Conservation (phyloP, 2,113 vertebrate genomes). For the Parus major region DNA sequence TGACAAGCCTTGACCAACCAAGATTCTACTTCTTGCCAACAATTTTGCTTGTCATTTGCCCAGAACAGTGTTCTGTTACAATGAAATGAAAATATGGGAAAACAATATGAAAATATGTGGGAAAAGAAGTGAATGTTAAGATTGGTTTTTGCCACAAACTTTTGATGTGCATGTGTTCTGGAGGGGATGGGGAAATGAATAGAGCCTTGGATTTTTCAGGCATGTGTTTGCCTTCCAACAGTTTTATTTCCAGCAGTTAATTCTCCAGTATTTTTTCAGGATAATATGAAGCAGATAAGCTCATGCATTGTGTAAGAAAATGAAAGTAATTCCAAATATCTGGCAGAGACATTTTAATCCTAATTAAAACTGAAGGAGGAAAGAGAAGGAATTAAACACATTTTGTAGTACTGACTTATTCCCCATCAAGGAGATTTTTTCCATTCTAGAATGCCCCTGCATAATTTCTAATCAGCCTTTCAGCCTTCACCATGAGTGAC, state of each 20-base stretch:
- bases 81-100: neutral
- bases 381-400: neutral
- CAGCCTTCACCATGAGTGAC: slow-evolving; percentile 28
- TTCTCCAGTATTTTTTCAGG: neutral
- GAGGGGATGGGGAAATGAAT: neutral
- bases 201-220: neutral
- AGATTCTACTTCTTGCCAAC: neutral
- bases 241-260: neutral
- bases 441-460: neutral
- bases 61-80: neutral
- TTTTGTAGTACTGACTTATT: neutral
- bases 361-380: slow-evolving; percentile 32
- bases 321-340: slow-evolving; percentile 16
- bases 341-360: slow-evolving; percentile 15
- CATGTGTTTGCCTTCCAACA: neutral
- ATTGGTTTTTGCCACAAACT: neutral
- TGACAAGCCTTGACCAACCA: neutral
- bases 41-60: neutral
- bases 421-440: neutral
- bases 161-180: neutral
- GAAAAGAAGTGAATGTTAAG: neutral
- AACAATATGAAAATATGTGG: neutral
- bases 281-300: neutral
- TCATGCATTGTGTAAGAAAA: neutral
- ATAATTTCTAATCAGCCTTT: slow-evolving; percentile 30